These are phyloP conservation scores for Chlamydotis undulata DNA, from an alignment of 2,113 vertebrate genomes.

Conservation along the genomic window DNA sequence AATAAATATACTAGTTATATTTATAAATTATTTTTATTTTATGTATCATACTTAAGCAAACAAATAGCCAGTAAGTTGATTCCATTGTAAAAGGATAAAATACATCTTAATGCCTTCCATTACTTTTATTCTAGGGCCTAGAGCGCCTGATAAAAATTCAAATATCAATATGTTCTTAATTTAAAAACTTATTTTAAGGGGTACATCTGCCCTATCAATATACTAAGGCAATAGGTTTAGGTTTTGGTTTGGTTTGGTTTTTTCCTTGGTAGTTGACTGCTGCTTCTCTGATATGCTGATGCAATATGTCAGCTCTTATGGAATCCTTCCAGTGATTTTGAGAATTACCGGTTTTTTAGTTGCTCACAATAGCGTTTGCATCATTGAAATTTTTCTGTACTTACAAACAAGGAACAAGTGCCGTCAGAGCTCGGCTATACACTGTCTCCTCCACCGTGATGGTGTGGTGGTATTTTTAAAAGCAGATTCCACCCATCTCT, in stretches of 20 bases:
- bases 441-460: accelerated
- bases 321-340: neutral
- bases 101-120: neutral
- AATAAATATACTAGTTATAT: too few species aligned
- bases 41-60: neutral
- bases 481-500: neutral
- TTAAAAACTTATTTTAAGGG: neutral
- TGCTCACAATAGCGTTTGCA: neutral
- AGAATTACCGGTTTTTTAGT: neutral
- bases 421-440: neutral
- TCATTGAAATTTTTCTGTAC: neutral
- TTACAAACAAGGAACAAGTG: neutral
- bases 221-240: neutral
- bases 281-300: neutral
- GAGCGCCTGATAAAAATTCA: neutral
- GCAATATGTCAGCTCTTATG: neutral
- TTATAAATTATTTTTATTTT: neutral
- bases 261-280: neutral
- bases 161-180: neutral
- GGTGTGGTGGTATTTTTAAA: neutral
- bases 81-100: neutral
- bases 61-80: neutral
- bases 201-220: neutral
- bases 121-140: neutral
- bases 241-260: too few species aligned